Evolutionary conservation across 1,140 invertebrate genomes (phyloP).

Genomic region (Diorhabda carinulata): DNA sequence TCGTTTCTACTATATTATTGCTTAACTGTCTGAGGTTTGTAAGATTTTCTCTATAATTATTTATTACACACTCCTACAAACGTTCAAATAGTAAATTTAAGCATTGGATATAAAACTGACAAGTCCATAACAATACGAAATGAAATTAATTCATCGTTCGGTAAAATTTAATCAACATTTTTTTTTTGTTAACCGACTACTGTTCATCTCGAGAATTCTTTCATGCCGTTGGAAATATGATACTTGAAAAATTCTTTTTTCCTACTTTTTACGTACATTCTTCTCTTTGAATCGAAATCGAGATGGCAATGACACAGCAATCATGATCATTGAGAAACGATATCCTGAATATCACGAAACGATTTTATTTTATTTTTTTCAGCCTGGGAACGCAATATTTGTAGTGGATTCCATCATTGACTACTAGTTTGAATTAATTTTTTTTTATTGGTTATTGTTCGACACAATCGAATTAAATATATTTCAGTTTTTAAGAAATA

Average conservation of each 20-base stretch:
- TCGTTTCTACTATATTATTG: too few relatives aligned
- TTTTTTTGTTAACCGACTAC: too few relatives aligned
- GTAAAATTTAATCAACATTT: too few relatives aligned
- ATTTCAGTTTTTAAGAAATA: too few relatives aligned
- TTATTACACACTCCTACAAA: too few relatives aligned
- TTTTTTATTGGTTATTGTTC: neutral
- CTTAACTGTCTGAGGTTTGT: too few relatives aligned
- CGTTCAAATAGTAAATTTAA: too few relatives aligned
- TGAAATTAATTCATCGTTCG: too few relatives aligned
- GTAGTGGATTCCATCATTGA: neutral
- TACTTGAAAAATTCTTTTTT: neutral
- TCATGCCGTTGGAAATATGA: slow-evolving; percentile 1
- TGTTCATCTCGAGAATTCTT: neutral
- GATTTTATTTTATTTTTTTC: neutral
- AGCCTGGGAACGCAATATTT: neutral
- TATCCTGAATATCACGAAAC: neutral
- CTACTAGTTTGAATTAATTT: neutral
- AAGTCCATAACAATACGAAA: too few relatives aligned
- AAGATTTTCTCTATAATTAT: too few relatives aligned
- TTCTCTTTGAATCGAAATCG: neutral
- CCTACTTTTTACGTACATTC: neutral
- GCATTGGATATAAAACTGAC: too few relatives aligned
- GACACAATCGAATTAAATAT: too few relatives aligned
- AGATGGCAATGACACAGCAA: slow-evolving; percentile 1
- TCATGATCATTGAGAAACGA: neutral